Percentiles rank a stretch among this genome's conserved stretches.
Evolutionary conservation across 2,113 vertebrate genomes (phyloP).

Genomic region (Electrona antarctica): DNA sequence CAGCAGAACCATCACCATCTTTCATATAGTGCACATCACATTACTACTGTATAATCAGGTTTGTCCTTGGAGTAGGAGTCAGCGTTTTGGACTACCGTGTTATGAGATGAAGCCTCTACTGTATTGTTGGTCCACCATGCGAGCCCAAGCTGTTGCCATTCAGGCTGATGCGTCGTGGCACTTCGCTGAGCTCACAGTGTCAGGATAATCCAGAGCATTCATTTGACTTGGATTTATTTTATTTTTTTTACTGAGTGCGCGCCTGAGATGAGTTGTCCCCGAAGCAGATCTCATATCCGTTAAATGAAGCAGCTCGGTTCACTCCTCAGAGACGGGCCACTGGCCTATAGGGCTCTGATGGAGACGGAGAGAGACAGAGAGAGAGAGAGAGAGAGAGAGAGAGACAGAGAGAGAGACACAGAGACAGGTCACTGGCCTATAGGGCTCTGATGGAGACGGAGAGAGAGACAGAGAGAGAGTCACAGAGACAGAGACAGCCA

Average conservation of each 20-base stretch:
- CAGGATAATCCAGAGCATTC: background rate
- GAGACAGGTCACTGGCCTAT: background rate
- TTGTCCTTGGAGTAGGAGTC: constrained; percentile 13
- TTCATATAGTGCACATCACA: background rate
- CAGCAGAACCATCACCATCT: too few relatives aligned
- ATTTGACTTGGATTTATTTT: too few relatives aligned
- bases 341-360: background rate
- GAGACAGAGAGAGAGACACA: background rate
- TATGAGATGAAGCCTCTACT: constrained; percentile 18
- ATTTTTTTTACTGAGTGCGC: background rate
- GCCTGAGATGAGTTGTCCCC: constrained; percentile 28
- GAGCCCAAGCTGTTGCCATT: background rate
- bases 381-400: background rate
- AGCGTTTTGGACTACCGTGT: background rate
- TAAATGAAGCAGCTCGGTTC: constrained; percentile 21
- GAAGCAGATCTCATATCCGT: constrained; percentile 46
- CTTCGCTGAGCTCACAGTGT: constrained; percentile 58
- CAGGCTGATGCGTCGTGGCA: constrained; percentile 58
- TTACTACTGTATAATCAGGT: constrained; percentile 5
- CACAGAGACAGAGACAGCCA: too few relatives aligned
- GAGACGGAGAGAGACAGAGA: background rate
- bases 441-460: background rate
- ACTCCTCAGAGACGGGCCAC: constrained; percentile 10
- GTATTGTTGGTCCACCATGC: constrained; percentile 26
- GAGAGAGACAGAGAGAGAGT: background rate